Evolutionary conservation across 2,113 vertebrate genomes (phyloP), one percentile per base, ranked within the genome.

Genomic region (Struthidea cinerea): DNA sequence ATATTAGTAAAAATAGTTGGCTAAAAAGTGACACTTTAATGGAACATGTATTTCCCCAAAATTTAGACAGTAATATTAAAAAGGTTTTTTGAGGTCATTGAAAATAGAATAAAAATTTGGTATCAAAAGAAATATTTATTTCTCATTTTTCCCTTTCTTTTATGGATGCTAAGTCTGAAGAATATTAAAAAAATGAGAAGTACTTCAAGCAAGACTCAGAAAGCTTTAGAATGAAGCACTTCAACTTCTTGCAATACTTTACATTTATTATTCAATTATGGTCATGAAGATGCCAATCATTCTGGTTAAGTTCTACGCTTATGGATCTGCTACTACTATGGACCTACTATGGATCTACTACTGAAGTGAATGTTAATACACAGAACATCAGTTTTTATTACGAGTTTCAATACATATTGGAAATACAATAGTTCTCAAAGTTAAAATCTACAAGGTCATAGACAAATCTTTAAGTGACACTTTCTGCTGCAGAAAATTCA

Each of bases 11-110:
- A 76, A 90, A 35, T 1, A 49, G 11, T n/a, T 73, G 32, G 6
- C 42, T 16, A 28, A 50, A 73, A 85, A 28, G 0, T 18, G 6
- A 18, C 47, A 47, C 0, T 50, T 84, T 41, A 80, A 53, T 24
- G 4, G 4, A 68, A 37, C 3, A 42, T 15, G 10, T 11, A 55
- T 8, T 73, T 63, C 15, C 46, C 4, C 20, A 22, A 47, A 49
- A 52, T 41, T 17, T 11, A 5, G 37, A 49, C 3, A 69, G 7
- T 4, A 73, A 73, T 64, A 76, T 33, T 22, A 17, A 46, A 69
- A 13, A 3, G 1, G 0, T 4, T 35, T 84, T 67, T 39, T 80
- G 2, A 57, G 3, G 16, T 46, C 2, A 73, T 24, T 73, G 28
- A 81, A 88, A 88, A 50, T 13, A 1, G 3, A 37, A 4, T 22